phyloP scores from a whole-genome alignment of 2,888 invertebrate genomes.

The Drosophila formosana region DNA sequence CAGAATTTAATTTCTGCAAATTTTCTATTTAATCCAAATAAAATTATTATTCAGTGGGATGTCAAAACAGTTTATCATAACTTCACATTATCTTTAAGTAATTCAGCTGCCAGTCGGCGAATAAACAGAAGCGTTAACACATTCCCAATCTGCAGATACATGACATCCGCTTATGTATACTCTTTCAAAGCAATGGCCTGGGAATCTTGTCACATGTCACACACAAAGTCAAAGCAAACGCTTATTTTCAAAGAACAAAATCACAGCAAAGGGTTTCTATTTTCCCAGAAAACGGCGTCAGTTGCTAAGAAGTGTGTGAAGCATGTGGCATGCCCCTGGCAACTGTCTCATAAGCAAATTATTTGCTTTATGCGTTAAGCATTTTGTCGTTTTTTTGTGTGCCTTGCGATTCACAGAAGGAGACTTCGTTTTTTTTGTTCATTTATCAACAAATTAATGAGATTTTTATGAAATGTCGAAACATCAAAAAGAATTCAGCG shows the following conservation, averaged over 20 bases:
- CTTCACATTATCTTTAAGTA: not conserved
- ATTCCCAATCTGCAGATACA: not conserved
- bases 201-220: conserved; percentile 43
- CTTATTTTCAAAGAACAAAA: conserved; percentile 30
- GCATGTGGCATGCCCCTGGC: conserved; percentile 46
- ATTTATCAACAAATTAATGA: conserved; percentile 62
- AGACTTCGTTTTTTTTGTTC: conserved; percentile 7
- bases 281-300: conserved; percentile 17
- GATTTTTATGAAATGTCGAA: conserved; percentile 60
- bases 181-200: conserved; percentile 18
- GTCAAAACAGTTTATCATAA: not conserved
- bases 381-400: conserved; percentile 24
- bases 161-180: not conserved
- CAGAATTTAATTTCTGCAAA: not conserved
- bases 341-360: conserved; percentile 46
- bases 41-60: not conserved
- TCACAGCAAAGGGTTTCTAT: conserved; percentile 41
- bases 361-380: conserved; percentile 42
- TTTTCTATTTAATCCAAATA: not conserved
- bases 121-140: not conserved
- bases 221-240: conserved; percentile 37
- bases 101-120: not conserved
- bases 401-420: conserved; percentile 9
- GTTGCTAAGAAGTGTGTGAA: conserved; percentile 20
- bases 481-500: conserved; percentile 58